Evolutionary conservation across 2,888 invertebrate species (phyloP), one percentile per base, ranked within the genome.

Genomic region (Pachliopta kotzebuea): DNA sequence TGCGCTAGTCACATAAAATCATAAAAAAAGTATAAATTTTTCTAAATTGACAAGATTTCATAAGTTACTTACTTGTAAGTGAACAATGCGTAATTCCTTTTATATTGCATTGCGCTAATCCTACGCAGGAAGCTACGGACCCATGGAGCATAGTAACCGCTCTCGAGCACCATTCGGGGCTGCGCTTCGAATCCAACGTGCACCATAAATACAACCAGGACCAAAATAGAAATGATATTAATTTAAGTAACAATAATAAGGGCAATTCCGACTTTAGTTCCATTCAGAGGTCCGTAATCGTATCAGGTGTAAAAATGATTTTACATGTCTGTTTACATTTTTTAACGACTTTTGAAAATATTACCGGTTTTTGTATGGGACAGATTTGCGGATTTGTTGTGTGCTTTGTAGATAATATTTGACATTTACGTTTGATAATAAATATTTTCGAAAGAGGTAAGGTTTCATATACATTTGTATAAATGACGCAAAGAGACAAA

Each of bases 221-320:
- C 90, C 90, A 90, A 60, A 81, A 78, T n/a, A 86, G 50, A 62
- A 90, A 89, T 1, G 90, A 89, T 8, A 74, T 49, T 23, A 88
- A 71, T 68, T 88, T 86, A 11, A 80, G 53, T 52, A 88, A 69
- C 11, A 80, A 76, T 24, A 73, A 68, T 14, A 71, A 61, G 2
- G 84, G 83, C 26, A 89, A 63, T 69, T 81, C 83, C 49, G 72
- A 74, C 56, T 70, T 69, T 54, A 77, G 50, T 72, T 77, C 82
- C 85, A 85, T 84, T 80, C 62, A 68, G 60, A 67, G 63, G 45
- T 54, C 21, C 54, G 24, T 17, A 20, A 23, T 63, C 63, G 55
- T 62, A 60, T 29, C 24, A 17, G 26, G 20, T 64, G 58, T 49
- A 49, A 49, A n/a, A 8, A 20, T n/a, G 49, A 20, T 49, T 53